Evolutionary conservation across 2,888 invertebrate genomes (phyloP), one percentile per base, ranked within the genome.

Genomic region (Rhabditophanes sp.): DNA sequence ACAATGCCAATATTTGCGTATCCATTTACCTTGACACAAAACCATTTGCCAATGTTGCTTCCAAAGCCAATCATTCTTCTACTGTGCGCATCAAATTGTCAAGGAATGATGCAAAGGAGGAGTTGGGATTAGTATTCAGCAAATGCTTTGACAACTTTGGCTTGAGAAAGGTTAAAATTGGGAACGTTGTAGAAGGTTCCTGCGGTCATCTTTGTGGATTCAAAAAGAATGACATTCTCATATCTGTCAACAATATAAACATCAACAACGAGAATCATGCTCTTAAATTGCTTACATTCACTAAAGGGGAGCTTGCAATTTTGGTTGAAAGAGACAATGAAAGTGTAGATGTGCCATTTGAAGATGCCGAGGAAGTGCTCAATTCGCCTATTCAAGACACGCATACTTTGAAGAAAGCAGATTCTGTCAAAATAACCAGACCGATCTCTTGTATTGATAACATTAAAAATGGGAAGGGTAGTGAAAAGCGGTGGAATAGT

Each of bases 221-320:
- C 26, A 21, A 25, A 15, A 21, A 34, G 17, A 8, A 44, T 30
- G 59, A 59, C 39, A 42, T 46, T 2, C 33, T 59, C 12, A 42
- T 60, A 3, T 58, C 59, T 3, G 50, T 59, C 24, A 59, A 59
- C 37, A 59, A 50, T 36, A 51, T 56, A 11, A 53, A 56, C 8
- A 50, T 56, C 11, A 34, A 56, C 31, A 50, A 50, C 15, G 58
- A 59, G 31, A 37, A 55, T 23, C 59, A 59, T 34, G 59, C 50
- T n/a, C 43, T 41, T n/a, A 38, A 50, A 12, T 46, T 57, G 20
- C 33, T 57, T 23, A 49, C 44, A 29, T 48, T 50, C n/a, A 55
- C 56, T 1, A 41, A 44, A 4, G 55, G 58, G 14, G 59, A 59
- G 35, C 37, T 59, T 29, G 44, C 49, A 27, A 51, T 59, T 8